Conservation (phyloP, 2,113 vertebrate genomes). For the Tor tambroides region DNA sequence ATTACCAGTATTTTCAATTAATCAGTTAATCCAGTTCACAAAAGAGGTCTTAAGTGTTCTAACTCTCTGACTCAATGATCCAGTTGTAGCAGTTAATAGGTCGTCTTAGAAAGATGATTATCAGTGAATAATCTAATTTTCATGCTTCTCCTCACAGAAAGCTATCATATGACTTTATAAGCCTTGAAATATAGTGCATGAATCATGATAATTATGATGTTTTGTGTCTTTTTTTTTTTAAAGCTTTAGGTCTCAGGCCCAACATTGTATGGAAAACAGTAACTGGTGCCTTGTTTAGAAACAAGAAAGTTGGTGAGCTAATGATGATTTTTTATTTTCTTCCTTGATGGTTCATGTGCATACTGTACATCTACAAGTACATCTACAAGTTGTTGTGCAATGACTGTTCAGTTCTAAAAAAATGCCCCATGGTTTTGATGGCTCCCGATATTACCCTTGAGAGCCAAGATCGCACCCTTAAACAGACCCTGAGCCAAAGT, state of each 20-base stretch:
- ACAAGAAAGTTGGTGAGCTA: too few relatives aligned
- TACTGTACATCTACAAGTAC: neutral
- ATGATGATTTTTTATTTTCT: too few relatives aligned
- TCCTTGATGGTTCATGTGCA: neutral
- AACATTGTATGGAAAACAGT: neutral
- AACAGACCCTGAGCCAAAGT: slow-evolving; percentile 47
- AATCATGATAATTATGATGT: neutral
- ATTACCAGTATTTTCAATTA: neutral
- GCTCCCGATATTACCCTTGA: slow-evolving; percentile 1
- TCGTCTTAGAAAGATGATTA: neutral
- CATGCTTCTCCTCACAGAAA: neutral
- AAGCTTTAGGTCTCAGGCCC: neutral
- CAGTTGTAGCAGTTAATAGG: neutral
- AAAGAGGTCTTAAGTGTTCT: neutral
- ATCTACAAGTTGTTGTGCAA: neutral
- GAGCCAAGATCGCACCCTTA: slow-evolving; percentile 30
- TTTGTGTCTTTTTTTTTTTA: neutral
- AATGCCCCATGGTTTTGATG: neutral
- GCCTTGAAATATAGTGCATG: neutral
- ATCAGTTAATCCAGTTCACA: neutral
- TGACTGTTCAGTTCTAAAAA: neutral
- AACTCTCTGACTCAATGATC: neutral
- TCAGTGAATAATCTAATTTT: neutral
- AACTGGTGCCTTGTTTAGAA: too few relatives aligned
- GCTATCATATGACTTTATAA: neutral